Base-by-base conservation (phyloP, 1,140 invertebrate genomes). In the Aphaenogaster rudis region DNA sequence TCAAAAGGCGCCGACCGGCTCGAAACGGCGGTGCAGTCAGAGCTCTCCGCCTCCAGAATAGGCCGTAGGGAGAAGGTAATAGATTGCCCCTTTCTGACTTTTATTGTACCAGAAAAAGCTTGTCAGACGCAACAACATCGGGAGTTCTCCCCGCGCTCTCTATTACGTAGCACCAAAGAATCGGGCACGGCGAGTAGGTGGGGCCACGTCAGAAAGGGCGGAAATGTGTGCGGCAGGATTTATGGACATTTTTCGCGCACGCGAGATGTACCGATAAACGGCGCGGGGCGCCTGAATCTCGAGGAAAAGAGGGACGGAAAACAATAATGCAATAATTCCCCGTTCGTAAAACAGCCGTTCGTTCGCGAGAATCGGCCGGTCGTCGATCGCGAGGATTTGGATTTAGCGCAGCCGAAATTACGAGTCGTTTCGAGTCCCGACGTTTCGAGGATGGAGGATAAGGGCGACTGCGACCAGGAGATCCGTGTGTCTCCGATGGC, bases 31-130 rank as follows among this genome's bases (percentile, higher is more conserved):
- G 76, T 79, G 82, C 86, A 79, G 85, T 57, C 91, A 21, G 86
- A 52, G 48, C 79, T 87, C 80, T 74, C 88, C 79, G 79, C 78
- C 64, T 89, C 77, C 67, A 28, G 71, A 78, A 80, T 82, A 86
- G 88, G 42, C 85, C 52, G 90, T 61, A 76, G 79, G 78, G 74
- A 66, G 88, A 90, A 88, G 86, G 88, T 92, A 93, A 92, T 92
- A 93, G 91, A 93, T 93, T 92, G 92, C 89, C 86, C 88, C 91
- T 88, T 92, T 88, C 89, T 88, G 92, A 93, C 92, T 93, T 93
- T 93, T 93, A 93, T 93, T 91, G 87, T 90, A 82, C 17, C 88
- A 89, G 89, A 91, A 92, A 87, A 93, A 92, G 88, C 88, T 91
- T 92, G 92, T 92, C 92, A 92, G 87, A 91, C 87, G 77, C 87